Percentiles rank a stretch among this genome's conserved stretches.
Evolutionary conservation across 2,888 invertebrate species (phyloP).

Genomic region (Podabrus alpinus): DNA sequence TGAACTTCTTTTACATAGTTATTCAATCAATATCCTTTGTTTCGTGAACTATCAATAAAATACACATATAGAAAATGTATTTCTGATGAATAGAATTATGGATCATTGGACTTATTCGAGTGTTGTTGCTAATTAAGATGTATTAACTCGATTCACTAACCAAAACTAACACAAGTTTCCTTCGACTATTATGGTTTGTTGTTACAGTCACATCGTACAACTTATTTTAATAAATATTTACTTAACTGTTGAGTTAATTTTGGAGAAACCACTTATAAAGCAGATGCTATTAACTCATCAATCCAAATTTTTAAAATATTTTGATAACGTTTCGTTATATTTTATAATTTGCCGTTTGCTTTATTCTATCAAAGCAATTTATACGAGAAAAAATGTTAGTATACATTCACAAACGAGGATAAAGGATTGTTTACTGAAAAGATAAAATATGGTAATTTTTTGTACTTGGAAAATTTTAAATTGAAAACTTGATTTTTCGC

Average conservation of each 20-base stretch:
- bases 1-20: neutral
- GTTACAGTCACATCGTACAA: neutral
- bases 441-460: neutral
- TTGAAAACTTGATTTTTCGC: neutral
- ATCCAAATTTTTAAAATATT: neutral
- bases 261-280: neutral
- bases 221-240: neutral
- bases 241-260: neutral
- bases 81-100: neutral
- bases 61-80: neutral
- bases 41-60: neutral
- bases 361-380: neutral
- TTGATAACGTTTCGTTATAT: neutral
- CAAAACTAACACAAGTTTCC: neutral
- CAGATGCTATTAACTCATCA: neutral
- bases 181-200: neutral
- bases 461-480: neutral
- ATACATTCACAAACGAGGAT: neutral
- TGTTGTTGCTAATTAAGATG: neutral
- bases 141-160: neutral
- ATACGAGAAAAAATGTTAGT: neutral
- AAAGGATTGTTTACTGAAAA: neutral
- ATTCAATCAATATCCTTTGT: neutral
- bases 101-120: neutral
- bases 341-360: neutral